A percentile compares a stretch with the other conserved stretches of the same genome.
These are phyloP conservation scores for Thrips palmi DNA, from an alignment of 1,140 invertebrate species.

Conservation along the genomic window DNA sequence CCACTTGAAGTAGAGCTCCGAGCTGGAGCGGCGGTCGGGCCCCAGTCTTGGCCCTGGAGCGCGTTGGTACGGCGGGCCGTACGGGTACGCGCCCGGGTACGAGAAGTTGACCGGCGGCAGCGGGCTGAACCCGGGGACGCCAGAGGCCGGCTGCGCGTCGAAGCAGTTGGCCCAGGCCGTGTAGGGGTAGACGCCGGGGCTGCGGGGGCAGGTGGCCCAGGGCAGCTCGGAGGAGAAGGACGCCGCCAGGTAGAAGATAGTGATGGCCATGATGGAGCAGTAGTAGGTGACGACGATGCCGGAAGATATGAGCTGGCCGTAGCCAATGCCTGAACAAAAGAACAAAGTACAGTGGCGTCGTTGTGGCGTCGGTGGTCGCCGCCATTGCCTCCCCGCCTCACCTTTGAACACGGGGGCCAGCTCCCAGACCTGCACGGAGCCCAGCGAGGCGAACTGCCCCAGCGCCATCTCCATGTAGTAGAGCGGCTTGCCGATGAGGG, in stretches of 20 bases:
- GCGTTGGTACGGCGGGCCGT: too few species aligned
- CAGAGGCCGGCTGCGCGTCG: too few species aligned
- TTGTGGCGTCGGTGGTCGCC: too few species aligned
- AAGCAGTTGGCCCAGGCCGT: too few species aligned
- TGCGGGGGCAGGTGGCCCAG: constrained; percentile 41
- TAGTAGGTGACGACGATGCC: constrained; percentile 52
- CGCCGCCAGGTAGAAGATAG: constrained; percentile 45
- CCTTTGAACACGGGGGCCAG: constrained; percentile 20
- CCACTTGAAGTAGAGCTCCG: too few species aligned
- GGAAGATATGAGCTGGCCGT: constrained; percentile 46
- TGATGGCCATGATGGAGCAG: constrained; percentile 54
- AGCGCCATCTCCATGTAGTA: constrained; percentile 41
- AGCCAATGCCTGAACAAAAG: constrained; percentile 43
- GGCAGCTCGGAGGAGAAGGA: constrained; percentile 40
- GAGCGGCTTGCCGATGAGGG: constrained; percentile 58
- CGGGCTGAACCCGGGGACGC: too few species aligned
- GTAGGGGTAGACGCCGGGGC: too few species aligned
- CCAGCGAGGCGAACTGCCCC: constrained; percentile 38
- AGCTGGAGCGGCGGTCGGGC: too few species aligned
- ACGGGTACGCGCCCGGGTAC: too few species aligned
- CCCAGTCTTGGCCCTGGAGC: too few species aligned
- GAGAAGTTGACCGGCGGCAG: too few species aligned
- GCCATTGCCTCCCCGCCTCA: too few species aligned
- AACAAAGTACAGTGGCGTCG: constrained; percentile 4
- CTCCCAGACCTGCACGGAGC: constrained; percentile 27